Evolutionary conservation across 2,888 invertebrate genomes (phyloP).

Genomic region (Capitulum mitella): DNA sequence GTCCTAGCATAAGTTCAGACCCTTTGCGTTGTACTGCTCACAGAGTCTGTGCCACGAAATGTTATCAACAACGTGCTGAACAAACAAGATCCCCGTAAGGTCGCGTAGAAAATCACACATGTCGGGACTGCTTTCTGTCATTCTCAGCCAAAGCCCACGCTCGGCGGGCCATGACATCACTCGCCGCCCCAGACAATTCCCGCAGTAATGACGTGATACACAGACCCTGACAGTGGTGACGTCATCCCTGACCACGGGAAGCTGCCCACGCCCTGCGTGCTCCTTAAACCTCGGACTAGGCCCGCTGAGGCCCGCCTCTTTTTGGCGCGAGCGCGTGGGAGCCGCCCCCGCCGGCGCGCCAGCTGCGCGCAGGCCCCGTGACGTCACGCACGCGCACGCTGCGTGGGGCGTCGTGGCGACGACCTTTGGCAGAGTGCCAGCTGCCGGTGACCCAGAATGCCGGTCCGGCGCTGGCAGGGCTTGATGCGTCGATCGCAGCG

Average conservation of each 20-base stretch:
- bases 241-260: neutral
- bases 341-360: neutral
- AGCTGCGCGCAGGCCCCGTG: neutral
- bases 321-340: neutral
- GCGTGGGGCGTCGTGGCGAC: neutral
- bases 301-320: neutral
- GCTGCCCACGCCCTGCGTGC: neutral
- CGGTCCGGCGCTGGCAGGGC: neutral
- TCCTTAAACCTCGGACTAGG: neutral
- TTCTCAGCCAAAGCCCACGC: too few relatives aligned
- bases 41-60: too few relatives aligned
- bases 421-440: constrained; percentile 11
- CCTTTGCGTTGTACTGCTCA: too few relatives aligned
- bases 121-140: too few relatives aligned
- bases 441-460: constrained; percentile 1
- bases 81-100: too few relatives aligned
- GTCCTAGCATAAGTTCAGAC: too few relatives aligned
- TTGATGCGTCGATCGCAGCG: neutral
- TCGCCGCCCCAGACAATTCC: too few relatives aligned
- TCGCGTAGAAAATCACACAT: too few relatives aligned
- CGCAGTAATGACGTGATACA: neutral
- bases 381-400: neutral
- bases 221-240: neutral
- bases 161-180: too few relatives aligned
- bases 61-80: too few relatives aligned